A percentile compares a stretch with the other conserved stretches of the same genome.
Evolutionary conservation across 1,140 invertebrate species (phyloP).

Genomic region (Coelopa frigida): DNA sequence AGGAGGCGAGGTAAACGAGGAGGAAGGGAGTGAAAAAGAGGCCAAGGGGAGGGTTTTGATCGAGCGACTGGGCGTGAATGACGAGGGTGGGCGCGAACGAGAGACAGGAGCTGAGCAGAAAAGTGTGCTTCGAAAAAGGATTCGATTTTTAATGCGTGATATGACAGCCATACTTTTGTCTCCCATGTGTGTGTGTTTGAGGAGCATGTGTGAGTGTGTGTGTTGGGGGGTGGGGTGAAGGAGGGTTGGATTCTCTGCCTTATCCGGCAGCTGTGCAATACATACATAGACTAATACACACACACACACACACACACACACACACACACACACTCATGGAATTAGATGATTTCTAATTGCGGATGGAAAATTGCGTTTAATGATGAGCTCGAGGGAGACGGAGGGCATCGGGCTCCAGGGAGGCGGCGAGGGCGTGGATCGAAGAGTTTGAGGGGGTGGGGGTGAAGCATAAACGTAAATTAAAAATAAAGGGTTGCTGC

Average conservation of each 20-base stretch:
- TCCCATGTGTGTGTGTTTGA: too few relatives aligned
- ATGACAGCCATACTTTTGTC: too few relatives aligned
- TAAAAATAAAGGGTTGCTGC: slow-evolving; percentile 13
- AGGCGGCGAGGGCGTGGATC: not conserved
- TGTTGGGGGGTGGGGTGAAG: too few relatives aligned
- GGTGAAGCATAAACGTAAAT: slow-evolving; percentile 10
- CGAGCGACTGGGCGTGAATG: too few relatives aligned
- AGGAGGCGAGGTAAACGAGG: too few relatives aligned
- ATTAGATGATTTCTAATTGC: slow-evolving; percentile 18
- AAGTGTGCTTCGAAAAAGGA: too few relatives aligned
- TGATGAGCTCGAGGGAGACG: not conserved
- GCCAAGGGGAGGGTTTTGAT: too few relatives aligned
- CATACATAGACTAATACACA: not conserved
- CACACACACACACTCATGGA: slow-evolving; percentile 11
- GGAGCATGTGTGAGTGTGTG: too few relatives aligned
- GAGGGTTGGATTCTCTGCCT: too few relatives aligned
- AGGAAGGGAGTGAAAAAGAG: too few relatives aligned
- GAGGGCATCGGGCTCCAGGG: not conserved
- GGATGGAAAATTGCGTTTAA: slow-evolving; percentile 9
- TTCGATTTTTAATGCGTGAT: slow-evolving; percentile 9
- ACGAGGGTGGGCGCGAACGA: too few relatives aligned
- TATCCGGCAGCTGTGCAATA: not conserved
- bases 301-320: slow-evolving; percentile 6
- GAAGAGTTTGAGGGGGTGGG: not conserved
- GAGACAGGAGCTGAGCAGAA: too few relatives aligned